phyloP scores from a whole-genome alignment of 1,140 invertebrate genomes.

The Neodiprion lecontei region DNA sequence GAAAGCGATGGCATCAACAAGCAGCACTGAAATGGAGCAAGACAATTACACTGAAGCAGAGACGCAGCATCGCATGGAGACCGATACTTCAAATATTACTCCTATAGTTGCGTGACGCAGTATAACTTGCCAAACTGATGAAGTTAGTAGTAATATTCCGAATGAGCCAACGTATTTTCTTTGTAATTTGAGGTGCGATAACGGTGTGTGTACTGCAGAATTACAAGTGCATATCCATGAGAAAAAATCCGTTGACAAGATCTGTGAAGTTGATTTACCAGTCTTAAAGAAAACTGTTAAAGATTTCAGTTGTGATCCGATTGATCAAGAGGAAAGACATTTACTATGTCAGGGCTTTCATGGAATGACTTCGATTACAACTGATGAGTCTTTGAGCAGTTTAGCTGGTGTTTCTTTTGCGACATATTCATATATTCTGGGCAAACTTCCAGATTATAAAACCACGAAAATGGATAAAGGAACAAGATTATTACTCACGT shows the following conservation, averaged over 20 bases:
- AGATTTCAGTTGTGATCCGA: slow-evolving; percentile 26
- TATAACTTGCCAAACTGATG: slow-evolving; percentile 25
- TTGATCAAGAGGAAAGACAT: slow-evolving; percentile 14
- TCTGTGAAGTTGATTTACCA: slow-evolving; percentile 13
- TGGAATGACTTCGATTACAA: slow-evolving; percentile 21
- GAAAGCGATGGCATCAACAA: not conserved
- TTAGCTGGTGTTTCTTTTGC: slow-evolving; percentile 24
- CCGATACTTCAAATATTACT: not conserved
- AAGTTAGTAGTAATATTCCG: not conserved
- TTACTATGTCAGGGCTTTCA: slow-evolving; percentile 20
- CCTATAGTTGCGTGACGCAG: slow-evolving; percentile 5
- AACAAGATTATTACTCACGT: not conserved
- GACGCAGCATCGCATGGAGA: not conserved
- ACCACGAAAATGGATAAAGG: slow-evolving; percentile 12
- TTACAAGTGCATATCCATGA: slow-evolving; percentile 25
- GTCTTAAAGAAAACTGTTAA: not conserved
- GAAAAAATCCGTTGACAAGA: slow-evolving; percentile 12
- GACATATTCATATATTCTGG: slow-evolving; percentile 13
- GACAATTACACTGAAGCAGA: not conserved
- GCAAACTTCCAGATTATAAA: slow-evolving; percentile 13
- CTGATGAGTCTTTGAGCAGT: slow-evolving; percentile 18
- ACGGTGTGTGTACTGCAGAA: slow-evolving; percentile 24
- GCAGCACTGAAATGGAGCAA: not conserved
- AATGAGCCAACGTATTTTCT: slow-evolving; percentile 21
- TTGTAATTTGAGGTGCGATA: slow-evolving; percentile 11